Conservation (phyloP, 2,797 vertebrate species). For the Sebastes nivosus region DNA sequence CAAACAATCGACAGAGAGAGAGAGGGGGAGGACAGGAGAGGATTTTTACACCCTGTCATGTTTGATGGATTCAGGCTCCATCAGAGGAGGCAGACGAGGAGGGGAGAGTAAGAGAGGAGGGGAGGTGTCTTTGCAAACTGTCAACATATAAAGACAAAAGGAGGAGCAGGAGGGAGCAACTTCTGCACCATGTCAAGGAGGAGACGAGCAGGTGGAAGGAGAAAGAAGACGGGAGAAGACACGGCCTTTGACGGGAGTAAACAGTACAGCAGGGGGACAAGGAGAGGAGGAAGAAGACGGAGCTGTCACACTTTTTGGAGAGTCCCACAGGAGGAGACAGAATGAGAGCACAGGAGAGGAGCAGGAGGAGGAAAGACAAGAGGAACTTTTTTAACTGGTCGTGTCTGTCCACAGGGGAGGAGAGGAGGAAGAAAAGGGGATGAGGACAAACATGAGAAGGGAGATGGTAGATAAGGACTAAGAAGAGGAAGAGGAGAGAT, state of each 20-base stretch:
- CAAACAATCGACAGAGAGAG: background rate
- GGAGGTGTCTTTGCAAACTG: conserved; percentile 12
- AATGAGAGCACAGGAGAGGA: conserved; percentile 6
- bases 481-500: background rate
- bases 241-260: conserved; percentile 23
- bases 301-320: conserved; percentile 43
- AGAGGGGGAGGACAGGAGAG: background rate
- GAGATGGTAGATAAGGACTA: background rate
- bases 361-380: conserved; percentile 18
- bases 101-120: background rate
- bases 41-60: conserved; percentile 19
- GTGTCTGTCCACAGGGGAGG: background rate
- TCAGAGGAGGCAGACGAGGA: conserved; percentile 2
- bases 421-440: background rate
- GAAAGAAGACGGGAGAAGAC: conserved; percentile 12
- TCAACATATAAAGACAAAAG: conserved; percentile 8
- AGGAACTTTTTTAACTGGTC: conserved; percentile 11
- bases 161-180: conserved; percentile 9
- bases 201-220: conserved; percentile 28
- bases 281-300: background rate
- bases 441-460: background rate
- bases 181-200: conserved; percentile 8
- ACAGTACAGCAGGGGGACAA: conserved; percentile 22
- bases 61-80: conserved; percentile 36
- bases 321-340: conserved; percentile 22